Percentiles rank a stretch among this genome's conserved stretches.
phyloP scores from a whole-genome alignment of 2,113 vertebrate species.

The Alethe diademata region DNA sequence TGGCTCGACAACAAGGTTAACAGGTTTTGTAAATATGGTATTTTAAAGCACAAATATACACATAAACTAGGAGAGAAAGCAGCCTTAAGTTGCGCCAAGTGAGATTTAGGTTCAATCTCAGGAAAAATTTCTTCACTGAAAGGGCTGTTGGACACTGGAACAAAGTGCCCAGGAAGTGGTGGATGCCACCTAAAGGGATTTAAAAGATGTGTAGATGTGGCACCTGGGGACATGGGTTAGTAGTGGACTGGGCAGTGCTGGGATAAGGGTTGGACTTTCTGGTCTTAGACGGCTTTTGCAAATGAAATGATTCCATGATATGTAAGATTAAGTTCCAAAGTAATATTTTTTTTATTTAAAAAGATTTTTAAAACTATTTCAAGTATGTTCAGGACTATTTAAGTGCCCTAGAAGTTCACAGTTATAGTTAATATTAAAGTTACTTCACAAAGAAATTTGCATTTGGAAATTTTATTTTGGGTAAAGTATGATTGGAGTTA shows the following conservation, averaged over 20 bases:
- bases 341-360: neutral
- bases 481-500: neutral
- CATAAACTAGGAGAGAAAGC: neutral
- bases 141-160: neutral
- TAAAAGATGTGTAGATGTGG: neutral
- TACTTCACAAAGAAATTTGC: neutral
- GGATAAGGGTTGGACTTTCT: rapidly evolving
- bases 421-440: neutral
- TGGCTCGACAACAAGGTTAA: neutral
- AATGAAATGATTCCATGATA: neutral
- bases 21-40: neutral
- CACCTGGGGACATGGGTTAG: neutral
- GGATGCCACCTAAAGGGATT: neutral
- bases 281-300: neutral
- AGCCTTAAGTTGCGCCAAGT: neutral
- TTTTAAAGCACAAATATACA: neutral
- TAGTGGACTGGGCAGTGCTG: neutral
- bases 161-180: neutral
- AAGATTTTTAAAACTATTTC: neutral
- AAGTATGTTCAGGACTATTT: neutral
- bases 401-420: neutral
- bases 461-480: neutral
- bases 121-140: neutral
- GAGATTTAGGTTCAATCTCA: neutral
- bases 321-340: neutral